Base-by-base conservation (phyloP, 2,113 vertebrate genomes). In the Hiodon alosoides region DNA sequence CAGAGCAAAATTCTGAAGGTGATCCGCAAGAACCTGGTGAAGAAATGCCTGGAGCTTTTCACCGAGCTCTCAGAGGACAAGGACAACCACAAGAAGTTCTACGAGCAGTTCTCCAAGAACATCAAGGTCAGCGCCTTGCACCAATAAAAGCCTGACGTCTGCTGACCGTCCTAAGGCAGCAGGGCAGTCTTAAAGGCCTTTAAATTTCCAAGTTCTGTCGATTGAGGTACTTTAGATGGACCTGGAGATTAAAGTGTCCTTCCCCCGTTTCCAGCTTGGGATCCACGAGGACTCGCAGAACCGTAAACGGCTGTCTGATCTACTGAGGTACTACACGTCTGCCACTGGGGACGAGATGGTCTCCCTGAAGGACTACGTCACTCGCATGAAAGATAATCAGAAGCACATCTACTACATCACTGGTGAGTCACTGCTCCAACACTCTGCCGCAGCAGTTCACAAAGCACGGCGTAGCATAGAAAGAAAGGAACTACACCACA, bases 1-100 rank as follows among this genome's bases (percentile, higher is more conserved):
- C 97, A 99, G 72, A 99, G 97, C 89, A 99, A 99, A 82, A 98
- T 98, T 79, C 83, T 99, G 77, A 98, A 99, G 67, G 97, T 99
- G 4, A 98, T 99, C 73, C 87, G 96, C 66, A 99, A 99, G 87
- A 98, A 99, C 79, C 85, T 99, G 79, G 96, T 99, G 59, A 99
- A 99, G 86, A 99, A 99, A 81, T 98, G 96, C 77, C 66, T 99
- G 17, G 97, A 99, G 8, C 93, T 99, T 1, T 99, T 99, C 84
- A 90, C 91, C 0, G 97, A 98, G 72, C 73, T 99, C 46, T 78
- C 94, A 0, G 97, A 99, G 76, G 96, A 98, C 85, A 98, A 95
- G 81, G 97, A 99, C 76, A 99, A 99, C 83, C 98, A 98, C 84
- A 98, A 98, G 7, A 99, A 98, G 68, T 94, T 82, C 48, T 99